Evolutionary conservation across 2,888 invertebrate genomes (phyloP).

Genomic region (Clitarchus hookeri): DNA sequence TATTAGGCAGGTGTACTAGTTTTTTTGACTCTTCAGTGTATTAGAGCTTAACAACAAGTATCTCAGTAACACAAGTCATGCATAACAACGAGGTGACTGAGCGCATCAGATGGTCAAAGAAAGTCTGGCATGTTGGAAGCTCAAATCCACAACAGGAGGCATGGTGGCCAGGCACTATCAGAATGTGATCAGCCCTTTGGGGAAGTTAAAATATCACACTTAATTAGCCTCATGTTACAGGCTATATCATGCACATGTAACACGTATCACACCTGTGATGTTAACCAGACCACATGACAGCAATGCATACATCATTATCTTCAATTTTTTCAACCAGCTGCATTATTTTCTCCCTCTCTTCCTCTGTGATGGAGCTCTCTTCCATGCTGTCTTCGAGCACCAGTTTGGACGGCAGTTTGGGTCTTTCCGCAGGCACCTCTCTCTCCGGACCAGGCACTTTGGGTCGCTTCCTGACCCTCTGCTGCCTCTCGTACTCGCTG

Average conservation of each 20-base stretch:
- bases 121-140: too few species aligned
- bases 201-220: too few species aligned
- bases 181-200: too few species aligned
- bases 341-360: constrained; percentile 74
- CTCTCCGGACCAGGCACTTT: constrained; percentile 27
- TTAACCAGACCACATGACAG: not conserved
- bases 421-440: constrained; percentile 26
- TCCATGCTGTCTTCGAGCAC: constrained; percentile 39
- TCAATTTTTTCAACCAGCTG: constrained; percentile 75
- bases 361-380: constrained; percentile 60
- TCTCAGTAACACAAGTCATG: too few species aligned
- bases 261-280: not conserved
- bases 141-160: too few species aligned
- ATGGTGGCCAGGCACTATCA: too few species aligned
- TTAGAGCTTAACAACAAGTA: too few species aligned
- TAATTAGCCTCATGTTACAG: too few species aligned
- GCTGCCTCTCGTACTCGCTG: constrained; percentile 52
- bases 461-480: constrained; percentile 51
- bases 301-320: constrained; percentile 68
- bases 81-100: too few species aligned
- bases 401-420: constrained; percentile 25
- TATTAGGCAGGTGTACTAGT: too few species aligned
- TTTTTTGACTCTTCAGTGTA: too few species aligned
- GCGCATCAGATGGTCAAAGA: too few species aligned
- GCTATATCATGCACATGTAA: not conserved